phyloP scores from a whole-genome alignment of 2,797 vertebrate species.

The Staurois parvus region DNA sequence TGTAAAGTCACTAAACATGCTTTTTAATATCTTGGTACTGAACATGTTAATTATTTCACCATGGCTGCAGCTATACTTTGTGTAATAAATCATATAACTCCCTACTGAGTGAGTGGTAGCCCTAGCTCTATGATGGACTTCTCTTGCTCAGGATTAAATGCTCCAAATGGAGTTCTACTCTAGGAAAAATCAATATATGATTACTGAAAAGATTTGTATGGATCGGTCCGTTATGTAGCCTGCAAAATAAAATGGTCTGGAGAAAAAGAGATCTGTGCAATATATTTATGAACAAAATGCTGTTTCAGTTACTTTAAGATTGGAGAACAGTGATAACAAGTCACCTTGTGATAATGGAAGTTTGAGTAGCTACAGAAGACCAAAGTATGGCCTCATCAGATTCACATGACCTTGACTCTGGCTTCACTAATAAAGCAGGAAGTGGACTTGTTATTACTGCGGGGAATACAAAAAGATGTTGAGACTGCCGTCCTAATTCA shows the following conservation, averaged over 20 bases:
- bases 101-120: slow-evolving; percentile 89
- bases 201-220: slow-evolving; percentile 91
- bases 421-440: slow-evolving; percentile 35
- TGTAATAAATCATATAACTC: slow-evolving; percentile 95
- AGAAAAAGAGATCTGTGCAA: slow-evolving; percentile 74
- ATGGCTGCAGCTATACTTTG: slow-evolving; percentile 68
- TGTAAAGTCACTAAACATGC: slow-evolving; percentile 3
- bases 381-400: slow-evolving; percentile 12
- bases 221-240: slow-evolving; percentile 82
- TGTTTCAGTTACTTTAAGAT: slow-evolving; percentile 56
- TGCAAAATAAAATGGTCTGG: slow-evolving; percentile 72
- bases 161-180: slow-evolving; percentile 94
- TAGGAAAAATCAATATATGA: slow-evolving; percentile 95
- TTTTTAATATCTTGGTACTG: background rate
- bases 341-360: slow-evolving; percentile 48
- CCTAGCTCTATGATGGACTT: slow-evolving; percentile 88
- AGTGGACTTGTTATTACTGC: slow-evolving; percentile 44
- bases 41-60: slow-evolving; percentile 28
- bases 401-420: slow-evolving; percentile 35
- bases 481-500: slow-evolving; percentile 20
- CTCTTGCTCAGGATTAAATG: slow-evolving; percentile 86
- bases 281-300: slow-evolving; percentile 50
- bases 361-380: slow-evolving; percentile 4
- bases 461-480: slow-evolving; percentile 24
- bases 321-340: slow-evolving; percentile 37